Percentiles rank a stretch among this genome's conserved stretches.
phyloP scores from a whole-genome alignment of 2,888 invertebrate species.

The Limnephilus auricula region DNA sequence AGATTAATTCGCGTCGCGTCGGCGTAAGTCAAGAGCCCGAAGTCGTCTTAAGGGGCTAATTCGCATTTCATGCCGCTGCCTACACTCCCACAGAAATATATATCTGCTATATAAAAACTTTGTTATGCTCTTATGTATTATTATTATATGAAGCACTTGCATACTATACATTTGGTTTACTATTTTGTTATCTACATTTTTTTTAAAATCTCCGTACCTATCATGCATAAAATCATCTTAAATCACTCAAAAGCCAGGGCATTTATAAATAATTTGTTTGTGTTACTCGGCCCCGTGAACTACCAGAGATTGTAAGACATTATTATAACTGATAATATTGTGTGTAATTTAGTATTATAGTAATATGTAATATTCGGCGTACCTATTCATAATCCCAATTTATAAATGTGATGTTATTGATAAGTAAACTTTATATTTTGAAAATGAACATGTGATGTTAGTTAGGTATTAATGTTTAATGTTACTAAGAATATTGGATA shows the following conservation, averaged over 20 bases:
- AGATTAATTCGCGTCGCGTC: neutral
- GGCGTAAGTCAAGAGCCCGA: neutral
- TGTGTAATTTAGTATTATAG: neutral
- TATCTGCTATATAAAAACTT: too few relatives aligned
- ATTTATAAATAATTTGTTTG: neutral
- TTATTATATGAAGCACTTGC: too few relatives aligned
- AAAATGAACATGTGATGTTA: conserved; percentile 41
- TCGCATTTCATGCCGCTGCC: neutral
- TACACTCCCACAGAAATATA: neutral
- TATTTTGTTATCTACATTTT: too few relatives aligned
- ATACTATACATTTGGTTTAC: too few relatives aligned
- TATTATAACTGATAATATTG: too few relatives aligned
- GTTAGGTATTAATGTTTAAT: conserved; percentile 17
- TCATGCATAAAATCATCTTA: too few relatives aligned
- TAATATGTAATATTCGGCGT: neutral
- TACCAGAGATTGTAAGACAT: neutral
- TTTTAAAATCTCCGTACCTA: too few relatives aligned
- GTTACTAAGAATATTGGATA: neutral
- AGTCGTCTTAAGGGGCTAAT: neutral
- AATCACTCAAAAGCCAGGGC: too few relatives aligned
- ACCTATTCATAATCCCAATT: conserved; percentile 31
- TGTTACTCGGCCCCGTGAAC: neutral
- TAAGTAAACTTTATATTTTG: conserved; percentile 27
- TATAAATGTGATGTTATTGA: conserved; percentile 47
- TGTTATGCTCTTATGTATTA: too few relatives aligned